A percentile compares a stretch with the other conserved stretches of the same genome.
These are phyloP conservation scores for Turritopsis rubra DNA, from an alignment of 30 jellyfish, hydroid and myxozoan genomes.

Conservation along the genomic window DNA sequence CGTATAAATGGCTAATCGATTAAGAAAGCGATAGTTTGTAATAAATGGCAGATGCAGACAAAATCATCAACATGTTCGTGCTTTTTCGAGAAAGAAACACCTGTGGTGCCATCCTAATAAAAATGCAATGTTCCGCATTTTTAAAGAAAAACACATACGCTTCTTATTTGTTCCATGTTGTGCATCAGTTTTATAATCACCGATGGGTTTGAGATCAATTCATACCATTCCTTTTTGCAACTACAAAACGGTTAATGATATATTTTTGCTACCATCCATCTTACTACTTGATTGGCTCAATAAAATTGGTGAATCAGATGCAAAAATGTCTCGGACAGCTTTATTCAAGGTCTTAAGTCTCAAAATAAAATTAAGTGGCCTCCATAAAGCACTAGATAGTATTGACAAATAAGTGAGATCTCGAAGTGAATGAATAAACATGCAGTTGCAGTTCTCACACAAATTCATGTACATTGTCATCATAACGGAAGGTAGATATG, in stretches of 20 bases:
- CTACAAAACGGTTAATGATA: neutral
- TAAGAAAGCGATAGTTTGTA: too few relatives aligned
- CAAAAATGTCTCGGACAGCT: neutral
- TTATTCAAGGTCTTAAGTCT: conserved; percentile 13
- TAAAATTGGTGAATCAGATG: neutral
- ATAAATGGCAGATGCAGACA: too few relatives aligned
- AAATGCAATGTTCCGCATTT: too few relatives aligned
- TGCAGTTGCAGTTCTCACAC: conserved; percentile 32
- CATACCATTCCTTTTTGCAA: too few relatives aligned
- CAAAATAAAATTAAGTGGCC: conserved; percentile 33
- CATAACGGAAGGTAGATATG: conserved; percentile 30
- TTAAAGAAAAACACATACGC: too few relatives aligned
- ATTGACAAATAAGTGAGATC: conserved; percentile 32
- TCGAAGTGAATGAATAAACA: conserved; percentile 21
- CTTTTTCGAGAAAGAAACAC: too few relatives aligned
- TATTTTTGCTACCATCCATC: neutral
- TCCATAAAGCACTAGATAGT: conserved; percentile 26
- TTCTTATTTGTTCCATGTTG: too few relatives aligned
- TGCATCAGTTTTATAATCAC: too few relatives aligned
- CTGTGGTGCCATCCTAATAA: too few relatives aligned
- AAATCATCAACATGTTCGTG: too few relatives aligned
- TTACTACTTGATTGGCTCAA: neutral
- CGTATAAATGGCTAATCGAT: too few relatives aligned
- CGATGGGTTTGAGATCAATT: too few relatives aligned
- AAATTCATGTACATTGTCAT: conserved; percentile 36